phyloP scores from a whole-genome alignment of 2,797 vertebrate species.

The Xyrichtys novacula region DNA sequence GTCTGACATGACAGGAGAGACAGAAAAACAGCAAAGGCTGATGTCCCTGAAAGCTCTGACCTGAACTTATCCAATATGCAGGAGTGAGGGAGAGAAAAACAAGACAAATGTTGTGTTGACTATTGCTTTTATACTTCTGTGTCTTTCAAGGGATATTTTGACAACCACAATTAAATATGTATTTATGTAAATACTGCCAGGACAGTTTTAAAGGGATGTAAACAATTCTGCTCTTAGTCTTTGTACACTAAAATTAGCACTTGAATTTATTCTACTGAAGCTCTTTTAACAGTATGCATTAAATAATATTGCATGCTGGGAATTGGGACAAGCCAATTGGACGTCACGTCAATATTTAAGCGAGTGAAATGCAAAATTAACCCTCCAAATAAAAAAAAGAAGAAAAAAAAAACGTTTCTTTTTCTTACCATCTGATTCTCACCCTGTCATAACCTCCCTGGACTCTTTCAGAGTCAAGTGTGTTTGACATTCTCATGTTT shows the following conservation, averaged over 20 bases:
- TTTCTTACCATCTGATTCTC: too few species aligned
- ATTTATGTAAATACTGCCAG: slow-evolving; percentile 60
- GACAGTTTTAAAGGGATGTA: slow-evolving; percentile 24
- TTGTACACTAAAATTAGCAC: not conserved
- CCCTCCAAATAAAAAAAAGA: too few species aligned
- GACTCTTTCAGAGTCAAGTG: slow-evolving; percentile 52
- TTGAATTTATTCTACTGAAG: slow-evolving; percentile 7
- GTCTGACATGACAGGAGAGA: slow-evolving; percentile 69
- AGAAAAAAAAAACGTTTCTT: too few species aligned
- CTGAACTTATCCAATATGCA: slow-evolving; percentile 56
- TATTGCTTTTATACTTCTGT: slow-evolving; percentile 11
- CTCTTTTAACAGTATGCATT: not conserved
- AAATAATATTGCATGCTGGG: not conserved
- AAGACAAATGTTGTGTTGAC: slow-evolving; percentile 42
- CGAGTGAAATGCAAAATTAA: fast-evolving
- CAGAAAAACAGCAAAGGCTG: slow-evolving; percentile 46
- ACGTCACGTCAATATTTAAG: slow-evolving; percentile 1
- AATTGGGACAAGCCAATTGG: slow-evolving; percentile 29
- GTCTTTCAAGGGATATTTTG: slow-evolving; percentile 52
- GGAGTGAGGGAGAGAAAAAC: slow-evolving; percentile 42
- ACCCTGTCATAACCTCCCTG: slow-evolving; percentile 4
- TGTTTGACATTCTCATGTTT: slow-evolving; percentile 69
- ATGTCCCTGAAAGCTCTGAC: slow-evolving; percentile 67
- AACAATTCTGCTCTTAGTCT: slow-evolving; percentile 29
- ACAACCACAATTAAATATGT: slow-evolving; percentile 61